Evolutionary conservation across 64 coral and sea anemone species (phyloP).

Genomic region (Astreopora myriophthalma): DNA sequence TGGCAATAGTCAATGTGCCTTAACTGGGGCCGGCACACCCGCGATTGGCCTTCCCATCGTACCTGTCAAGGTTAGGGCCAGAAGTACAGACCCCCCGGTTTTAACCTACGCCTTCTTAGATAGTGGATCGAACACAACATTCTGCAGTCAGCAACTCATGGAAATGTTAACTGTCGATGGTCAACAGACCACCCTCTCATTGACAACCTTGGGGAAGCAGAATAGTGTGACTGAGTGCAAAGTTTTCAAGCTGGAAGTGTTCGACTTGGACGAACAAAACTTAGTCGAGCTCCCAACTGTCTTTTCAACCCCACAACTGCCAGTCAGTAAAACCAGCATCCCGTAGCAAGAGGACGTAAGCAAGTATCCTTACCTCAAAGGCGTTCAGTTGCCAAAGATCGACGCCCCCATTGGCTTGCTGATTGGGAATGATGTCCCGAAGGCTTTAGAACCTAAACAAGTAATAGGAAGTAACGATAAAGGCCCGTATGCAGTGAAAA

Average conservation of each 20-base stretch:
- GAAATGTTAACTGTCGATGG: neutral
- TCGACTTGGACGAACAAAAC: slow-evolving; percentile 49
- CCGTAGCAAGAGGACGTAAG: slow-evolving; percentile 13
- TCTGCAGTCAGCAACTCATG: slow-evolving; percentile 35
- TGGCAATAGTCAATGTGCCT: neutral
- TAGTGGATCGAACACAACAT: slow-evolving; percentile 33
- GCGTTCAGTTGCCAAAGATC: neutral
- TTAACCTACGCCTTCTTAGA: slow-evolving; percentile 30
- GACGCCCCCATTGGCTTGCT: slow-evolving; percentile 10
- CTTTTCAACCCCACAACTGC: slow-evolving; percentile 57
- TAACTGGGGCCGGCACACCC: neutral
- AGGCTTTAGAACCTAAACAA: neutral
- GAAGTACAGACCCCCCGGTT: neutral
- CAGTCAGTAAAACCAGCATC: slow-evolving; percentile 53
- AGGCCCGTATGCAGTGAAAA: neutral
- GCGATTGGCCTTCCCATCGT: neutral
- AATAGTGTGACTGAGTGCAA: neutral
- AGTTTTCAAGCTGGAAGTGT: slow-evolving; percentile 19
- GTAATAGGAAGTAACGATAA: neutral
- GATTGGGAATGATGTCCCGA: neutral
- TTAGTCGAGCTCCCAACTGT: slow-evolving; percentile 29
- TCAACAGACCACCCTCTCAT: neutral
- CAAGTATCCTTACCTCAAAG: neutral
- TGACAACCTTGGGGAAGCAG: slow-evolving; percentile 32
- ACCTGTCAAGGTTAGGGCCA: slow-evolving; percentile 38